A percentile compares a stretch with the other conserved stretches of the same genome.
Conservation (phyloP, 2,888 invertebrate genomes). For the Oconnorella tubifera region DNA sequence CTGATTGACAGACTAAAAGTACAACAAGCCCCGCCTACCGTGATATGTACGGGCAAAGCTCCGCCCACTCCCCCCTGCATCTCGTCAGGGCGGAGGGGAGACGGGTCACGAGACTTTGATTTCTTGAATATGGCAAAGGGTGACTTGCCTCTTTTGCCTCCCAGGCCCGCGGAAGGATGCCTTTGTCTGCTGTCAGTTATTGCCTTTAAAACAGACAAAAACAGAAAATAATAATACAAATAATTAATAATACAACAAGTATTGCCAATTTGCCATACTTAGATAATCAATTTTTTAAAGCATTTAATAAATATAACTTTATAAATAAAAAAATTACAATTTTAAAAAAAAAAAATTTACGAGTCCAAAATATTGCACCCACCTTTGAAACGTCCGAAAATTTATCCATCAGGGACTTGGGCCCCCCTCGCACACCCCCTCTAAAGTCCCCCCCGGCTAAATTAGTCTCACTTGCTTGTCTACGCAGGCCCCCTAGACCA, state of each 20-base stretch:
- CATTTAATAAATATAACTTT: no score
- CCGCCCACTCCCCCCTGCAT: slow-evolving; percentile 11
- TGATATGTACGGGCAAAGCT: slow-evolving; percentile 19
- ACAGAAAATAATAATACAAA: no score
- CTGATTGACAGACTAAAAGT: not conserved
- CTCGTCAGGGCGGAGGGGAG: slow-evolving; percentile 60
- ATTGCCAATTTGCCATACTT: no score
- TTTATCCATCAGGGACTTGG: slow-evolving; percentile 43
- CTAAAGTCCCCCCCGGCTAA: slow-evolving; percentile 31
- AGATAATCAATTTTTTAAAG: no score
- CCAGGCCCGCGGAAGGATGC: not conserved
- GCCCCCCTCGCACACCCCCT: slow-evolving; percentile 35
- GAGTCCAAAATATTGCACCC: no score
- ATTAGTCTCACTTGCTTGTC: slow-evolving; percentile 57
- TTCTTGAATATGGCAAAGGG: slow-evolving; percentile 69
- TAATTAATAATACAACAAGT: no score
- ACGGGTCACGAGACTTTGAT: slow-evolving; percentile 65
- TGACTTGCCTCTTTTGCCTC: slow-evolving; percentile 25
- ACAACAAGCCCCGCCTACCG: not conserved
- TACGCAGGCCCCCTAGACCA: slow-evolving; percentile 12
- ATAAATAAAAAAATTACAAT: no score
- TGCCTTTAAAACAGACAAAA: slow-evolving; percentile 33
- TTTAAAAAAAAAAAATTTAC: no score
- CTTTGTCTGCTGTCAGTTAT: slow-evolving; percentile 27
- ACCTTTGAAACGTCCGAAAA: slow-evolving; percentile 36